These are phyloP conservation scores for Heliconius nattereri DNA, from an alignment of 1,140 invertebrate genomes.

Conservation along the genomic window DNA sequence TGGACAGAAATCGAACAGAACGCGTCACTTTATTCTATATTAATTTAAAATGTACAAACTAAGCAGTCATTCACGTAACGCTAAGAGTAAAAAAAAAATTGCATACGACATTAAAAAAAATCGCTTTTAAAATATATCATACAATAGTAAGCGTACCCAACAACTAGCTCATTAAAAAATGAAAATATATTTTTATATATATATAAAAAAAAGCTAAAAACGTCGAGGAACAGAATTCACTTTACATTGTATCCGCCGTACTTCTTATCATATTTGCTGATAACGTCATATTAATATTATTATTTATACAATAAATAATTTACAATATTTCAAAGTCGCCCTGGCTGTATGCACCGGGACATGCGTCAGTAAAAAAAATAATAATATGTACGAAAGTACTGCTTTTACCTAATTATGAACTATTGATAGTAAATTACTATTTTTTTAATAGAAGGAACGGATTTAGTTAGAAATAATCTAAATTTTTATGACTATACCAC, in stretches of 20 bases:
- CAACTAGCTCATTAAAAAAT: slow-evolving; percentile 56
- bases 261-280: slow-evolving; percentile 30
- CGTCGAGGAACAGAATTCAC: slow-evolving; percentile 64
- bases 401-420: not conserved
- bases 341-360: slow-evolving; percentile 16
- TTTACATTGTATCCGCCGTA: slow-evolving; percentile 59
- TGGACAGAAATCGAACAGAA: slow-evolving; percentile 61
- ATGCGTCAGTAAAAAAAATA: not conserved
- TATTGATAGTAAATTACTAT: not conserved
- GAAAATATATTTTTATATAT: slow-evolving; percentile 46
- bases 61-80: slow-evolving; percentile 77
- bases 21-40: slow-evolving; percentile 60
- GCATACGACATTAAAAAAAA: slow-evolving; percentile 54
- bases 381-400: slow-evolving; percentile 13
- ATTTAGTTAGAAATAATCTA: not conserved
- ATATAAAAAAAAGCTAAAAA: slow-evolving; percentile 61
- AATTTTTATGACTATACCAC: not conserved
- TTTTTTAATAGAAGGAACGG: slow-evolving; percentile 13
- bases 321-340: slow-evolving; percentile 33
- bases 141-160: slow-evolving; percentile 77
- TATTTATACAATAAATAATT: slow-evolving; percentile 39
- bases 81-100: slow-evolving; percentile 63
- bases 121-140: slow-evolving; percentile 62
- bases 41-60: slow-evolving; percentile 75
- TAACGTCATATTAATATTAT: slow-evolving; percentile 18